Evolutionary conservation across 2,113 vertebrate species (phyloP).

Genomic region (Mormoops blainvillei): DNA sequence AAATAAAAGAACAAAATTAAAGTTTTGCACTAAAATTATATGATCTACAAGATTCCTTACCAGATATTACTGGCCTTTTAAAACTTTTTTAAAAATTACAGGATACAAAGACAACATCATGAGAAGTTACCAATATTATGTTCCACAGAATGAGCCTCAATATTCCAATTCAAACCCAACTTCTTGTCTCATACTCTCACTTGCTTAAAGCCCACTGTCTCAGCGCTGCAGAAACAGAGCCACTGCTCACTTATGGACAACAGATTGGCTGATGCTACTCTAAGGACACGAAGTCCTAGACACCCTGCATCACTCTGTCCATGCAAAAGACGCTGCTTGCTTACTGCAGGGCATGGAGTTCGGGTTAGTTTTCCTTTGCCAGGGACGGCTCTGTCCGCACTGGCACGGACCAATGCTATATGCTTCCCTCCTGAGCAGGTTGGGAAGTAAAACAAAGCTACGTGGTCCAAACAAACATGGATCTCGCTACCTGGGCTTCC

Average conservation of each 20-base stretch:
- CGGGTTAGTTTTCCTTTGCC: not conserved
- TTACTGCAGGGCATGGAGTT: rapidly evolving
- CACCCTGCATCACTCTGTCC: rapidly evolving
- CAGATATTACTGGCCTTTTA: not conserved
- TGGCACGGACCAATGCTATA: not conserved
- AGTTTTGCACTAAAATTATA: not conserved
- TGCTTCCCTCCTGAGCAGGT: not conserved
- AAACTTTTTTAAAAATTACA: not conserved
- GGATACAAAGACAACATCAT: not conserved
- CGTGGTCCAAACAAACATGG: rapidly evolving
- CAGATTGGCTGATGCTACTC: not conserved
- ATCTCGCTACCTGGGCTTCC: not conserved
- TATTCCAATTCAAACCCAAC: not conserved
- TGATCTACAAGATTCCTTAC: not conserved
- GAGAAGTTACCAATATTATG: not conserved
- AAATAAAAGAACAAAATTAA: not conserved
- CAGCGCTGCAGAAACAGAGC: too few relatives aligned
- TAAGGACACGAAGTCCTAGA: too few relatives aligned
- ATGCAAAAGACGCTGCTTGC: rapidly evolving
- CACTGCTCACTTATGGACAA: not conserved
- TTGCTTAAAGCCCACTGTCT: not conserved
- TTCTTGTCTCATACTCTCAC: not conserved
- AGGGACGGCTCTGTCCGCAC: not conserved
- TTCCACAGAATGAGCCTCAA: not conserved
- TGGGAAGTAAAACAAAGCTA: not conserved